phyloP scores from a whole-genome alignment of 2,113 vertebrate genomes.

The Steatornis caripensis region DNA sequence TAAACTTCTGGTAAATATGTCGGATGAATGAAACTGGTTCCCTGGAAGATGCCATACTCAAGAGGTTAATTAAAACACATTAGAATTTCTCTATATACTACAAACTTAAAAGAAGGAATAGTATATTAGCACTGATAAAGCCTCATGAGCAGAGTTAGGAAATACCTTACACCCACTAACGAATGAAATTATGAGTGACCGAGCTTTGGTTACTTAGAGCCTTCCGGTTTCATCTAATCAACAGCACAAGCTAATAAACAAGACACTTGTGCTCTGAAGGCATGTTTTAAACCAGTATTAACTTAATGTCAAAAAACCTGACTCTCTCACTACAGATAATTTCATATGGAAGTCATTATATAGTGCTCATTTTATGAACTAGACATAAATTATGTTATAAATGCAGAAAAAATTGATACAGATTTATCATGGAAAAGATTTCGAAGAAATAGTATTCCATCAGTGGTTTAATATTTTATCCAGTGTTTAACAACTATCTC shows the following conservation, averaged over 20 bases:
- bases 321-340: neutral
- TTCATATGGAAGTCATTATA: neutral
- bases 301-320: neutral
- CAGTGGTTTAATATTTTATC: neutral
- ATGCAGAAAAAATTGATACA: neutral
- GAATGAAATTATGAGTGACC: slow-evolving; percentile 28
- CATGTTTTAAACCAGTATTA: neutral
- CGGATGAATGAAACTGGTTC: neutral
- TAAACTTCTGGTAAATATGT: neutral
- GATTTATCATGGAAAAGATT: neutral
- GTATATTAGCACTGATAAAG: slow-evolving; percentile 41
- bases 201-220: slow-evolving; percentile 6
- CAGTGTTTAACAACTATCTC: neutral
- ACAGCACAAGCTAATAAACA: slow-evolving; percentile 20
- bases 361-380: neutral
- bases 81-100: slow-evolving; percentile 17
- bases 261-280: neutral
- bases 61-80: slow-evolving; percentile 56
- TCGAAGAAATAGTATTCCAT: neutral
- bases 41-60: slow-evolving; percentile 10
- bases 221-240: slow-evolving; percentile 46
- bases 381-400: neutral
- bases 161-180: slow-evolving; percentile 22
- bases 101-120: slow-evolving; percentile 30
- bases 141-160: neutral